Evolutionary conservation across 2,113 vertebrate species (phyloP).

Genomic region (Chroicocephalus ridibundus): DNA sequence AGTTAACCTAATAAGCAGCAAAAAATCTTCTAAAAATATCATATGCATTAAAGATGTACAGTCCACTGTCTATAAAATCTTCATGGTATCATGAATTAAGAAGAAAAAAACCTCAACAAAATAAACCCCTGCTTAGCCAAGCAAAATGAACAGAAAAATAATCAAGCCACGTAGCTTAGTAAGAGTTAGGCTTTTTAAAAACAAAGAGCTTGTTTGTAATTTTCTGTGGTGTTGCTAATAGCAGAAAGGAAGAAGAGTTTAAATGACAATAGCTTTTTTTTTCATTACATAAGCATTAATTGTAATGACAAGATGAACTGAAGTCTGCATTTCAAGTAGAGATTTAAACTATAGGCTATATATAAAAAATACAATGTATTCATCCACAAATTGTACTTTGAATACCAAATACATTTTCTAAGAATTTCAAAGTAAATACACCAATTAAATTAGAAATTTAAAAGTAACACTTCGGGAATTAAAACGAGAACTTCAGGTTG

Average conservation of each 20-base stretch:
- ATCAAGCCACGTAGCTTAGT: background rate
- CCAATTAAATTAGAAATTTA: background rate
- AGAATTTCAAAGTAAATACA: background rate
- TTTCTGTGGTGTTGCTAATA: background rate
- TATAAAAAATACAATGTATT: background rate
- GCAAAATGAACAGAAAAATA: background rate
- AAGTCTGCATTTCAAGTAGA: background rate
- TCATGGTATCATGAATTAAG: background rate
- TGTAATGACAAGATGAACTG: background rate
- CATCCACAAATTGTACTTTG: background rate
- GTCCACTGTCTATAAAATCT: background rate
- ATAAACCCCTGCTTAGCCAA: background rate
- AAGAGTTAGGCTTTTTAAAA: background rate
- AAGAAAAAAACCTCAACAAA: background rate
- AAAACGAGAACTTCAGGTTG: background rate
- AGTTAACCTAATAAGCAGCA: background rate
- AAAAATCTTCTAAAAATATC: background rate
- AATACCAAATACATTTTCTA: background rate
- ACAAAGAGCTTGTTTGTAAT: background rate
- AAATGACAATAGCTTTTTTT: background rate
- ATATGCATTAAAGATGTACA: background rate
- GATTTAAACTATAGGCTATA: background rate
- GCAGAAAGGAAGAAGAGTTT: background rate
- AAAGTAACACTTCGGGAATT: background rate
- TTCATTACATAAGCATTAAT: background rate